These are phyloP conservation scores for Heliornis fulica DNA, from an alignment of 2,113 vertebrate genomes.

Conservation along the genomic window DNA sequence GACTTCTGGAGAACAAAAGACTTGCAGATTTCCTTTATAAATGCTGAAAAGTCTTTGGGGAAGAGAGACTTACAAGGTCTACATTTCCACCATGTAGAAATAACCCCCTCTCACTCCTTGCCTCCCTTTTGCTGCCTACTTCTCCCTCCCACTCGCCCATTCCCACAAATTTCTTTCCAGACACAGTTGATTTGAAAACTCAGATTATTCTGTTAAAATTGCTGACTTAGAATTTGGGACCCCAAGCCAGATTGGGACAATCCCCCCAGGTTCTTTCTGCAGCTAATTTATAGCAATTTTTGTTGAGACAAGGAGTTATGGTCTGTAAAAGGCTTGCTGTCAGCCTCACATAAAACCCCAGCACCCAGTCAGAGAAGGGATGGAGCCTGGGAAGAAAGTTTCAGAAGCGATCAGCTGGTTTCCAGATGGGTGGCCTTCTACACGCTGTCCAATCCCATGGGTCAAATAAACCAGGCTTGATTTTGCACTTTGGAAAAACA, in stretches of 20 bases:
- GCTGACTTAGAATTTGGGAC: slow-evolving; percentile 43
- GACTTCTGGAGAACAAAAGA: background rate
- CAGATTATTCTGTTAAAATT: slow-evolving; percentile 43
- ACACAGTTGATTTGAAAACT: slow-evolving; percentile 57
- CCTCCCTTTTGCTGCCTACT: background rate
- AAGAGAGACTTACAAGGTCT: background rate
- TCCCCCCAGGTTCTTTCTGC: slow-evolving; percentile 66
- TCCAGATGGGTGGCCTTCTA: slow-evolving; percentile 80
- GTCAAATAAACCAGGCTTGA: slow-evolving; percentile 61
- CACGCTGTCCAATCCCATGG: slow-evolving; percentile 16
- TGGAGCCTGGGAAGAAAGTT: slow-evolving; percentile 47
- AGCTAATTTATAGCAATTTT: slow-evolving; percentile 80
- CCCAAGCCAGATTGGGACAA: slow-evolving; percentile 17
- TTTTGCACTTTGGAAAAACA: slow-evolving; percentile 51
- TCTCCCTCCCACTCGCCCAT: background rate
- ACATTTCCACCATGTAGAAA: background rate
- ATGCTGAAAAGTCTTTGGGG: background rate
- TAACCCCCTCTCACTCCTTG: background rate
- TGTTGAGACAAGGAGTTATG: slow-evolving; percentile 80
- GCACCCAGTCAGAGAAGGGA: slow-evolving; percentile 69
- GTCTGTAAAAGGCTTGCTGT: slow-evolving; percentile 84
- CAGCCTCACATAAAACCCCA: slow-evolving; percentile 76
- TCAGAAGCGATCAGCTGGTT: slow-evolving; percentile 74
- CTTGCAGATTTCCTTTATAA: background rate
- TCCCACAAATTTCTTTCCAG: slow-evolving; percentile 35